Percentiles rank a stretch among this genome's conserved stretches.
These are phyloP conservation scores for Rhagophthalmus giganteus DNA, from an alignment of 2,888 invertebrate species.

Conservation along the genomic window DNA sequence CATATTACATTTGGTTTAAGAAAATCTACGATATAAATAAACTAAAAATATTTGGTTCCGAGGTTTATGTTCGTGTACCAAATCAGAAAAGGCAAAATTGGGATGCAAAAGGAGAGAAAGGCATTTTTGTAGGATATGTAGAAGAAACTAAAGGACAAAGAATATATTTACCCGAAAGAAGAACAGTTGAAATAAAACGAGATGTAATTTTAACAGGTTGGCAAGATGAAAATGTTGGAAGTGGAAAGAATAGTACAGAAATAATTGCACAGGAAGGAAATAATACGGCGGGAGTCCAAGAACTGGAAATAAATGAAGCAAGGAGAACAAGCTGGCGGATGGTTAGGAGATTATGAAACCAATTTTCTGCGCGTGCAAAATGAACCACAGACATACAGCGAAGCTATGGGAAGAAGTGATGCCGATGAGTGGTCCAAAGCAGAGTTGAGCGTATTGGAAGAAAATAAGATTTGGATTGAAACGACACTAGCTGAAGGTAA, in stretches of 20 bases:
- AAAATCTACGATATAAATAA: neutral
- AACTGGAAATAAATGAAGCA: neutral
- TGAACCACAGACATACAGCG: neutral
- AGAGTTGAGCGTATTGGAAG: neutral
- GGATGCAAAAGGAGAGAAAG: no score
- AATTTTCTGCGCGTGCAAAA: neutral
- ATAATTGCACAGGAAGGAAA: neutral
- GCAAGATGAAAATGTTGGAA: no score
- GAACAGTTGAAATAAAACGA: no score
- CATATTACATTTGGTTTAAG: constrained; percentile 46
- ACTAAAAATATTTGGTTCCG: neutral
- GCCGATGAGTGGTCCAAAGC: neutral
- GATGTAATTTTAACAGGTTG: no score
- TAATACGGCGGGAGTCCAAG: no score
- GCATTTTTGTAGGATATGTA: no score
- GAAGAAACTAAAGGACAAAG: no score
- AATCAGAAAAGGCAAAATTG: no score
- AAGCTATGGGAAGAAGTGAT: neutral
- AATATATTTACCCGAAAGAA: no score
- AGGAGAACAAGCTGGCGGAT: neutral
- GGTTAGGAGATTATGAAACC: neutral
- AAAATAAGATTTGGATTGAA: neutral
- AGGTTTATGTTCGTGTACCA: no score
- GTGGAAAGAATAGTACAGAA: no score
- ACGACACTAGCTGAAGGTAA: neutral